Base-by-base conservation (phyloP, 2,888 invertebrate genomes). In the Pilophorus perplexus region DNA sequence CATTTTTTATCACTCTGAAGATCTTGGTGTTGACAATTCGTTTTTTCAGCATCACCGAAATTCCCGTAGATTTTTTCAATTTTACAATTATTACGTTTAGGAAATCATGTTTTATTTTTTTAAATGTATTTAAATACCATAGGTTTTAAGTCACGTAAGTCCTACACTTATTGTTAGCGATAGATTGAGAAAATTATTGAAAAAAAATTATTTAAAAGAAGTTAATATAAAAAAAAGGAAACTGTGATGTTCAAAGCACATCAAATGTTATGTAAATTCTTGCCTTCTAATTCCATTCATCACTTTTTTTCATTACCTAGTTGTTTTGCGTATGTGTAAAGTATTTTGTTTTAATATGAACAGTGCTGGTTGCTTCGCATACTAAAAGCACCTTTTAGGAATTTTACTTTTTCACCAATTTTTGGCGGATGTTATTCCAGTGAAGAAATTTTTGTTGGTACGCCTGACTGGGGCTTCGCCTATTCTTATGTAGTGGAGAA, bases 161-260 rank as follows among this genome's bases (percentile, higher is more conserved):
- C 52, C 25, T 52, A 28, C 8, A 16, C 23, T 25, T 20, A n/a
- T 50, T 28, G 52, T 52, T 52, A 28, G 52, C 25, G 25, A 33
- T 33, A 33, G 12, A 12, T 33, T 33, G 33, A 50, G n/a, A 46
- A 46, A 52, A 52, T 52, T 44, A 48, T 52, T 25, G 25, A 28
- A 52, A 25, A n/a, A 52, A 50, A 50, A 27, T 50, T 50, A 14
- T 14, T 28, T 52, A 28, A 25, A 52, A 52, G n/a, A n/a, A 28
- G 28, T 28, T 52, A 28, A n/a, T 18, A 52, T 25, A 52, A 52
- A 25, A n/a, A 28, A 23, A 52, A 25, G 28, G 27, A 52, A 52
- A 28, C 52, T 52, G 52, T 52, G 52, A 52, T 52, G 52, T 52
- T 28, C 25, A 52, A 52, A 52, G 28, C 52, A 52, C 52, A 52